Evolutionary conservation across 2,888 invertebrate genomes (phyloP).

Genomic region (Melikaiella ostensackeni): DNA sequence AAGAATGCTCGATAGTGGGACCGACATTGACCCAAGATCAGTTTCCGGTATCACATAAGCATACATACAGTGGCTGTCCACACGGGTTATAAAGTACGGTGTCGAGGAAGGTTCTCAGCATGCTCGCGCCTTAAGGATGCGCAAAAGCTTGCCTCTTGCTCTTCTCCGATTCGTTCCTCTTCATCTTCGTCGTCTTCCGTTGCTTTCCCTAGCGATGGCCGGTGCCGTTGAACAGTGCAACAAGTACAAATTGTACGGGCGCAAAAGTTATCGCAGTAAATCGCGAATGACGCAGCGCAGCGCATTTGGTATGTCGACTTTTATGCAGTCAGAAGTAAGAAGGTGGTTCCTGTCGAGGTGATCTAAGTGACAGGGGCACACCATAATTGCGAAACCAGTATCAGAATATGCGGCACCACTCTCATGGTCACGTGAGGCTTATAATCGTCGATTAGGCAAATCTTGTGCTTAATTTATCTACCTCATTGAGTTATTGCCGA

Average conservation of each 20-base stretch:
- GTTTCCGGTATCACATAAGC: slow-evolving; percentile 41
- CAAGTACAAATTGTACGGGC: slow-evolving; percentile 71
- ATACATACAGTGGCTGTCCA: slow-evolving; percentile 64
- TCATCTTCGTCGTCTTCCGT: slow-evolving; percentile 48
- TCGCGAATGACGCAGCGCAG: slow-evolving; percentile 69
- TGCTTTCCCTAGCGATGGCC: slow-evolving; percentile 23
- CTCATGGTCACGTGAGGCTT: not conserved
- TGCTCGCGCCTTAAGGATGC: slow-evolving; percentile 57
- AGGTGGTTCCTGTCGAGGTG: slow-evolving; percentile 24
- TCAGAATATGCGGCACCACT: not conserved
- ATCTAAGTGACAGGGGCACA: slow-evolving; percentile 17
- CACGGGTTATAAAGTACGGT: slow-evolving; percentile 67
- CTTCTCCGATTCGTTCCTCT: slow-evolving; percentile 39
- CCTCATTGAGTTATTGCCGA: not conserved
- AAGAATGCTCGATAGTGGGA: not conserved
- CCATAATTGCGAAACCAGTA: slow-evolving; percentile 42
- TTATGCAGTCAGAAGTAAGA: slow-evolving; percentile 28
- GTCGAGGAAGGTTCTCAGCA: slow-evolving; percentile 60
- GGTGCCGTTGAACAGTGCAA: slow-evolving; percentile 55
- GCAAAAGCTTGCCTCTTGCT: slow-evolving; percentile 49
- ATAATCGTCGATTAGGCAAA: not conserved
- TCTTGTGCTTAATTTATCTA: not conserved
- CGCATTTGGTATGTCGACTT: slow-evolving; percentile 69
- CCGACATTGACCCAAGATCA: slow-evolving; percentile 10
- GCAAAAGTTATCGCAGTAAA: slow-evolving; percentile 72